Base-by-base conservation (phyloP, 2,888 invertebrate genomes). In the Odontothrips loti region DNA sequence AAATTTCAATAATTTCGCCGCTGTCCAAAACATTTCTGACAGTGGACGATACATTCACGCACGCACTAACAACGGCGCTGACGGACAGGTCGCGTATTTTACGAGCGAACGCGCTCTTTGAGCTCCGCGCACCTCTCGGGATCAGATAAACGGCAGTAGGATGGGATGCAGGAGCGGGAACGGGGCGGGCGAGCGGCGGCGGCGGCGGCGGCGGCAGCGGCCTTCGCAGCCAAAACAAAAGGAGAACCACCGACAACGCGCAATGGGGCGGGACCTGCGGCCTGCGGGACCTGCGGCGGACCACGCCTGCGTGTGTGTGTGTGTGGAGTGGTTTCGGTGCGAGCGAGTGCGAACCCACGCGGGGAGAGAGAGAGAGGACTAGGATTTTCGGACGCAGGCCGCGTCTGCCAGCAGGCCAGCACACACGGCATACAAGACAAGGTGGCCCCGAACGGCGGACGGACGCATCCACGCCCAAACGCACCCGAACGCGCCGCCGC, bases 141-240 rank as follows among this genome's bases (percentile, higher is more conserved):
- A 17, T 51, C 58, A 58, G 58, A 58, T 20, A 17, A 43, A 58
- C 58, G 15, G 20, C 58, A 58, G 17, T 17, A 58, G 58, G 58
- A n/a, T n/a, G 58, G 58, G 58, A 0, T 15, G 58, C 12, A 15
- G 58, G 20, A n/a, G 58, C 11, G 17, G n/a, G n/a, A 17, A 1
- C 20, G n/a, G 58, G 17, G 48, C 12, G 51, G 9, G 51, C 4
- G 17, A 8, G 9, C 15, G 1, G 51, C 2, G 51, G 9, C 2
- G 51, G 58, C 34, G 58, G 58, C 58, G 58, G 17, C 34, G 34
- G 34, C 34, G 58, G 58, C 58, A 17, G 58, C 27, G 68, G 68
- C 68, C 68, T 75, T 75, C 27, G 68, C 68, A 17, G 68, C 27
- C 68, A 75, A 75, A 75, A 75, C 68, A 75, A 75, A 75, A 75